Conservation (phyloP, 2,113 vertebrate species). For the Pungitius pungitius region DNA sequence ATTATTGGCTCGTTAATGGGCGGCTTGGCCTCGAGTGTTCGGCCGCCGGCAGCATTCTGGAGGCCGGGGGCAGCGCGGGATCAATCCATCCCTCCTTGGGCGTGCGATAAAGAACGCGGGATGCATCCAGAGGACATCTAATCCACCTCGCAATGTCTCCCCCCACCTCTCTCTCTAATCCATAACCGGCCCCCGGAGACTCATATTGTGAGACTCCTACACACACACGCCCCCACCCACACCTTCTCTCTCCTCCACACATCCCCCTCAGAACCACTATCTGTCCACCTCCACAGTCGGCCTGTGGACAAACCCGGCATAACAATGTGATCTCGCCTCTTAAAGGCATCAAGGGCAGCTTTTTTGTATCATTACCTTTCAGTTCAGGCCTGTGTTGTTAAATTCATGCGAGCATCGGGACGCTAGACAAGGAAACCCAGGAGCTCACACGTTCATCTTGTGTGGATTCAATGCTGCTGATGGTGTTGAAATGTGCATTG, state of each 20-base stretch:
- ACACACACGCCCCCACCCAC: constrained; percentile 64
- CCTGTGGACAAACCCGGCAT: constrained; percentile 81
- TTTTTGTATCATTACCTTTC: constrained; percentile 39
- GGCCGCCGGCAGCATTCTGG: constrained; percentile 47
- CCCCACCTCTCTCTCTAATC: constrained; percentile 47
- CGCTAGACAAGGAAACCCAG: background rate
- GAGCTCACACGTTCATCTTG: background rate
- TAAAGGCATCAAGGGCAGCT: constrained; percentile 69
- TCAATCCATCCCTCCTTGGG: constrained; percentile 63
- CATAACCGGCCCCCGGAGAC: constrained; percentile 66
- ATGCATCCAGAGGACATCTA: constrained; percentile 65
- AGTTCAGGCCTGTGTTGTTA: constrained; percentile 4
- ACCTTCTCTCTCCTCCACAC: constrained; percentile 63
- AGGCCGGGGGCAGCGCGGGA: constrained; percentile 40
- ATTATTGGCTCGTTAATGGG: constrained; percentile 74
- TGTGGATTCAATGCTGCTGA: background rate
- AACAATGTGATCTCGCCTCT: constrained; percentile 78
- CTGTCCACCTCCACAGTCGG: constrained; percentile 78
- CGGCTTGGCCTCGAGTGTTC: constrained; percentile 70
- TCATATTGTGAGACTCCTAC: constrained; percentile 75
- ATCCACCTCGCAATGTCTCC: constrained; percentile 32
- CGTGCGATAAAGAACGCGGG: constrained; percentile 49
- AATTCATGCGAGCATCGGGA: constrained; percentile 1
- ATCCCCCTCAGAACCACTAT: constrained; percentile 72
- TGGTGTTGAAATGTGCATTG: constrained; percentile 13